Conservation (phyloP, 2,113 vertebrate genomes). For the Phylloscopus whistleri region DNA sequence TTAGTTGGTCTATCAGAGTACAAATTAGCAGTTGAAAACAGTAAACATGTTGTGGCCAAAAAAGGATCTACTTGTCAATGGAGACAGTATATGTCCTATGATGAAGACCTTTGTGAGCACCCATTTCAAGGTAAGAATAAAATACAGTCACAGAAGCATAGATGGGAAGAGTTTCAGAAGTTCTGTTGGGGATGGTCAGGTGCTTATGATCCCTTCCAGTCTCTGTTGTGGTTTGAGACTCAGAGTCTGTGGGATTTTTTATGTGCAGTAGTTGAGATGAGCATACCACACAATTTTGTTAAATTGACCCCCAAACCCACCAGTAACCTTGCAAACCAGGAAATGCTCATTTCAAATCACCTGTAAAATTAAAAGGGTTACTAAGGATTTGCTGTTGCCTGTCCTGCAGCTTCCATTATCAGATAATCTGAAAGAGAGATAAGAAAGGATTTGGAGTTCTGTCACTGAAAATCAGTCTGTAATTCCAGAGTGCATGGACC, state of each 20-base stretch:
- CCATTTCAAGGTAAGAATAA: constrained; percentile 83
- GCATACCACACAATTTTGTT: neutral
- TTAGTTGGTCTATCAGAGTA: constrained; percentile 78
- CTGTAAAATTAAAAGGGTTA: neutral
- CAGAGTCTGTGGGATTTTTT: neutral
- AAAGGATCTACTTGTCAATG: constrained; percentile 71
- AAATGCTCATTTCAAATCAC: neutral
- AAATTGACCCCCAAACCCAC: neutral
- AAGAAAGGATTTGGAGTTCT: neutral
- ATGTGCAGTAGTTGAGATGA: neutral
- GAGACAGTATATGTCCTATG: constrained; percentile 78
- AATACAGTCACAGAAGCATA: neutral
- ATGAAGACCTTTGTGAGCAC: constrained; percentile 82
- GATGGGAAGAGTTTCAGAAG: neutral
- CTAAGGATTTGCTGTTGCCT: neutral
- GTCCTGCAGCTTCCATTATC: neutral
- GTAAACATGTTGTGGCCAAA: constrained; percentile 74
- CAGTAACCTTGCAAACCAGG: neutral
- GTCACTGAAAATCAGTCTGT: neutral
- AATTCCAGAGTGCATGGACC: neutral
- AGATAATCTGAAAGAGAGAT: neutral
- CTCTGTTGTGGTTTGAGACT: neutral
- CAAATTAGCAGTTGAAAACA: constrained; percentile 70
- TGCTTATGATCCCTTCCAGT: neutral
- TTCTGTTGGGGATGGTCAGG: neutral